A percentile compares a stretch with the other conserved stretches of the same genome.
Evolutionary conservation across 2,797 vertebrate species (phyloP).

Genomic region (Spea hammondii): DNA sequence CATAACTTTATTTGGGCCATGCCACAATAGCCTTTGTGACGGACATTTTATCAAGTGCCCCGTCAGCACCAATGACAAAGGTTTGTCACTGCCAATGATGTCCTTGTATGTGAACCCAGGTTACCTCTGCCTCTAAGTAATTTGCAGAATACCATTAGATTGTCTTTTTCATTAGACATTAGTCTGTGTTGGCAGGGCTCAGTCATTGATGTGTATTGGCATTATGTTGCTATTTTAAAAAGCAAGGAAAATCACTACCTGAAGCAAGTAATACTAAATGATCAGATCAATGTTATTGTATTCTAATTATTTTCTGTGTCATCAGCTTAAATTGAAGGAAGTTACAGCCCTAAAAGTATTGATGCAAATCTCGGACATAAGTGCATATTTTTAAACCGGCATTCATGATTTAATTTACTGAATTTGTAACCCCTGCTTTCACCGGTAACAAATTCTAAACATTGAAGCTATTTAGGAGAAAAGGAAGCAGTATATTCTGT

Average conservation of each 20-base stretch:
- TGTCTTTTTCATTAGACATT: too few relatives aligned
- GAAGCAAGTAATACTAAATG: background rate
- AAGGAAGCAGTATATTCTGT: background rate
- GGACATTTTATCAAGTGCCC: too few relatives aligned
- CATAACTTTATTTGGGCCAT: too few relatives aligned
- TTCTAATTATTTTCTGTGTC: background rate
- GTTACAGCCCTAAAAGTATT: background rate
- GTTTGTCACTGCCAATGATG: too few relatives aligned
- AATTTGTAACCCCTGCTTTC: conserved; percentile 4
- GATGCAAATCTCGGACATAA: background rate
- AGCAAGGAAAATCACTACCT: background rate
- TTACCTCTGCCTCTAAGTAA: too few relatives aligned
- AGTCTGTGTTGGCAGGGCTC: too few relatives aligned
- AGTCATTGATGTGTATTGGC: background rate
- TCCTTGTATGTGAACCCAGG: too few relatives aligned
- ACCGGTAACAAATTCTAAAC: background rate
- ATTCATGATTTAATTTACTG: conserved; percentile 5
- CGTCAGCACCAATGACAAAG: too few relatives aligned
- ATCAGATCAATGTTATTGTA: background rate
- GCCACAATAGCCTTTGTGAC: too few relatives aligned
- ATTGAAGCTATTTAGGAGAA: background rate
- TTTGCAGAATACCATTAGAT: too few relatives aligned
- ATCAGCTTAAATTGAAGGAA: background rate
- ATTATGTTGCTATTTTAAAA: background rate
- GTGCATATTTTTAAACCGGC: background rate